Evolutionary conservation across 2,113 vertebrate species (phyloP), one percentile per base, ranked within the genome.

Genomic region (Spermophilus dauricus): DNA sequence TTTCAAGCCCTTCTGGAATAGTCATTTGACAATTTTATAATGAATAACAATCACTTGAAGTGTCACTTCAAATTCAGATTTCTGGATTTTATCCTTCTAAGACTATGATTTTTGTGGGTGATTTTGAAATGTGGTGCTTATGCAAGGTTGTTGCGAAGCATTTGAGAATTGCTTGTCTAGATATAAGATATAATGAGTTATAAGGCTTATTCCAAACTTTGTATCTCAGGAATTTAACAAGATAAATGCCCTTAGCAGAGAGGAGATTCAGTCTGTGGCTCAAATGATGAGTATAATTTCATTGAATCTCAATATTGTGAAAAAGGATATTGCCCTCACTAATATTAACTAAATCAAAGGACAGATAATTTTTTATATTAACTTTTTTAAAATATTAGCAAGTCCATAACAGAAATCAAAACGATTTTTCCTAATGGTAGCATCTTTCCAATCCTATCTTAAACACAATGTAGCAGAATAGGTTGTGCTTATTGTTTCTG

Each of bases 51-150:
- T 73, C 8, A 76, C 14, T 81, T 32, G 8, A 22, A 80, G 28
- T 85, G 20, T 37, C 84, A 65, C 85, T 87, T 94, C 95, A 90
- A 90, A 88, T 94, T 95, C 45, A 77, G 10, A 94, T 90, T 81
- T 97, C 65, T 83, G 45, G 30, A 28, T 65, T 92, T 90, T 51
- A 70, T 10, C 8, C 4, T 82, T 91, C 94, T 70, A 84, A 81
- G 73, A 58, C 13, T 65, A 34, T 87, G 58, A 95, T 81, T 87
- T 86, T 86, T 82, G 80, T 80, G 53, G 65, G 4, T 90, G 85
- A 76, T 91, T 96, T 75, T 94, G 24, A 97, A 28, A 95, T 51
- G 61, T 89, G 82, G 18, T 75, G 42, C 42, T 95, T 63, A 92
- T 58, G 4, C 5, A 94, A 82, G 13, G 14, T 70, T 67, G 37